These are phyloP conservation scores for Ramazzottius varieornatus DNA, from an alignment of 2,888 invertebrate genomes.

Conservation along the genomic window DNA sequence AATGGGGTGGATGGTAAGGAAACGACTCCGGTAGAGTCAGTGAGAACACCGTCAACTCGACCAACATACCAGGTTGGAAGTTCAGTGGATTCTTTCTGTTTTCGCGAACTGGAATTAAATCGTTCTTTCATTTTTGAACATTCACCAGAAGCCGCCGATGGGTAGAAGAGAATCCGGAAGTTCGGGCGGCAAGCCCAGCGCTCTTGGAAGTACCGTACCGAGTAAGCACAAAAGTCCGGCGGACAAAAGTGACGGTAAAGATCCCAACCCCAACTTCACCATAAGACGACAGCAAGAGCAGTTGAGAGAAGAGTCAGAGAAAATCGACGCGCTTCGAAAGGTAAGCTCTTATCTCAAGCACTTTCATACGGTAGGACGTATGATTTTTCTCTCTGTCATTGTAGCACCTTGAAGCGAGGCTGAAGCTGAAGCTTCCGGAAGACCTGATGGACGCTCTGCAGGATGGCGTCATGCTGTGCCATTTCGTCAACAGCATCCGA, in stretches of 20 bases:
- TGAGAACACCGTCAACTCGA: too few relatives aligned
- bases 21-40: too few relatives aligned
- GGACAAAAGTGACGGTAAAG: slow-evolving; percentile 4
- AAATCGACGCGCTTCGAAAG: slow-evolving; percentile 17
- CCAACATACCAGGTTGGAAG: too few relatives aligned
- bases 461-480: slow-evolving; percentile 77
- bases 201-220: too few relatives aligned
- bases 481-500: slow-evolving; percentile 69
- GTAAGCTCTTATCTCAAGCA: slow-evolving; percentile 9
- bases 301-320: slow-evolving; percentile 16
- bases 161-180: too few relatives aligned
- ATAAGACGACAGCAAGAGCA: slow-evolving; percentile 17
- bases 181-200: too few relatives aligned
- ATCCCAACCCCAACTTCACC: slow-evolving; percentile 17
- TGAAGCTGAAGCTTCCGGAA: slow-evolving; percentile 65
- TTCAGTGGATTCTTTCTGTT: too few relatives aligned
- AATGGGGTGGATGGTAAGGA: too few relatives aligned
- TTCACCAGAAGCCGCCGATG: too few relatives aligned
- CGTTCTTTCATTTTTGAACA: too few relatives aligned
- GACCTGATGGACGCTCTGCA: slow-evolving; percentile 42
- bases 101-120: too few relatives aligned
- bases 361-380: not conserved
- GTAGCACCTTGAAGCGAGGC: slow-evolving; percentile 59
- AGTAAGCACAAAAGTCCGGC: too few relatives aligned
- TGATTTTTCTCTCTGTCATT: slow-evolving; percentile 11